Base-by-base conservation (phyloP, 2,888 invertebrate species). In the Drosophila borealis region DNA sequence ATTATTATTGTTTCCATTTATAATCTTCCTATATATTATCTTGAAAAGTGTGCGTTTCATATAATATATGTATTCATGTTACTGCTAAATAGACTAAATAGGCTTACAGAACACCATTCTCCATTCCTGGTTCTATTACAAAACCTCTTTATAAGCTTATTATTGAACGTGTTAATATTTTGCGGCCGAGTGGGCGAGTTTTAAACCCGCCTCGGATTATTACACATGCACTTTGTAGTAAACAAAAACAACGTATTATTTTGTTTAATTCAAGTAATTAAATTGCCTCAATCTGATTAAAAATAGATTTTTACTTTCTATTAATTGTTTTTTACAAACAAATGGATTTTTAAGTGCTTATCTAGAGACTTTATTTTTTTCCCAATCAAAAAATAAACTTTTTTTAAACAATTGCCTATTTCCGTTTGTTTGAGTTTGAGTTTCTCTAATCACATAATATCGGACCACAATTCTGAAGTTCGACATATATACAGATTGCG, bases 391-490 rank as follows among this genome's bases (percentile, higher is more conserved):
- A 25, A 25, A 8, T 25, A 1, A 25, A 25, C 25, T 6, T 6
- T 25, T 21, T 25, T 25, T 25, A 8, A 29, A 6, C 4, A 10
- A 17, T 41, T 17, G 14, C 14, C 41, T 17, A 10, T 41, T 41
- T 17, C 17, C 17, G 41, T 17, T 41, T 41, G 2, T 4, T 10
- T 41, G n/a, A n/a, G n/a, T 41, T 41, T 14, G 8, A 36, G 36
- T 6, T 10, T 8, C 14, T 10, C 41, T 25, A 55, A 55, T 55
- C 55, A 29, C 4, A 17, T 10, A 34, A 19, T 49, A 63, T 63
- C n/a, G 29, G 5, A 13, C 13, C 33, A 50, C 33, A 44, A 6
- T 61, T 25, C 29, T 45, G 33, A 14, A 29, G 14, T 37, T 41
- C 13, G 19, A 42, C 9, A 13, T n/a, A 29, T 21, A 21, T 37